Base-by-base conservation (phyloP, 2,888 invertebrate genomes). In the Pyralis farinalis region DNA sequence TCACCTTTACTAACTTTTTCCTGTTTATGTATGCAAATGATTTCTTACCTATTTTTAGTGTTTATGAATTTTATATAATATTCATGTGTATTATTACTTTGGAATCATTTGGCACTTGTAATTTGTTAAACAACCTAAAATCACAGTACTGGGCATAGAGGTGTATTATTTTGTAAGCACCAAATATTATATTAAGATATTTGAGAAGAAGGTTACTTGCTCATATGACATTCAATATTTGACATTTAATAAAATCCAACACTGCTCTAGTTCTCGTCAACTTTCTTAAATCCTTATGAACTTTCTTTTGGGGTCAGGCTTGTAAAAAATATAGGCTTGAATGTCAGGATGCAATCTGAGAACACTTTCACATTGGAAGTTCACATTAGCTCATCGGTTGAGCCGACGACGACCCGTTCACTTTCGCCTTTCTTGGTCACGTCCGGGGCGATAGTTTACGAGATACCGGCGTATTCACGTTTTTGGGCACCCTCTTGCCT, bases 401-500 rank as follows among this genome's bases (percentile, higher is more conserved):
- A 51, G 51, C 61, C 55, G 49, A 49, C 49, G 51, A 60, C 55
- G 49, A 49, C 49, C 57, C 42, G 59, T 62, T 68, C 68, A 74
- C 74, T 75, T 72, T 75, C 71, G 58, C 66, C 54, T 55, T 58
- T 56, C 53, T 42, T 62, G 63, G 57, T 67, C 76, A 73, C 71
- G 71, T 66, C 58, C 49, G 4, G 55, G 63, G 44, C 64, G 27
- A 71, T 66, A 72, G 70, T 73, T 71, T 71, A 69, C 56, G 52
- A 46, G 12, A 32, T 37, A 32, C 37, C 37, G 3, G 4, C 4
- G 16, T 16, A 16, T 16, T 16, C 16, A 16, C 16, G 16, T 16
- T 16, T 16, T 4, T 3, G n/a, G n/a, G n/a, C n/a, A 16, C 16
- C 4, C 4, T 2, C 16, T 4, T 16, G 4, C 16, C 16, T 3